Evolutionary conservation across 2,113 vertebrate genomes (phyloP).

Genomic region (Gadus macrocephalus): DNA sequence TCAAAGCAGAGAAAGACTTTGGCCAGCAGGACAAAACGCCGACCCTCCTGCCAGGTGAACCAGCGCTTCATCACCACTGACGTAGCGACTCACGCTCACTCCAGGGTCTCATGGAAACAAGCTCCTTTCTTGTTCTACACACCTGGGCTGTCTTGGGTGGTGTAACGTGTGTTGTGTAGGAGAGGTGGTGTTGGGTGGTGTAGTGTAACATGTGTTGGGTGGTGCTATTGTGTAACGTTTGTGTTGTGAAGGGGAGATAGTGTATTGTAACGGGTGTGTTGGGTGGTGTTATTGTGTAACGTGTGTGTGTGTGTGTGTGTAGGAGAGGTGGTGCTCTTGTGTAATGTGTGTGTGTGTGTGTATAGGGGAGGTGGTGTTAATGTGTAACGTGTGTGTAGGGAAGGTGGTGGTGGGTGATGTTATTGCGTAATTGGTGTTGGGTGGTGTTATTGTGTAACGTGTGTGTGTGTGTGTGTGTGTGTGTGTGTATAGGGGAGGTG

Average conservation of each 20-base stretch:
- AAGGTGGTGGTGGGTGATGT: too few relatives aligned
- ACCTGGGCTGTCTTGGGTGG: neutral
- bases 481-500: constrained; percentile 62
- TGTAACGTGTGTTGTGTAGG: constrained; percentile 41
- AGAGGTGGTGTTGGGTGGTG: constrained; percentile 83
- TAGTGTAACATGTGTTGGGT: too few relatives aligned
- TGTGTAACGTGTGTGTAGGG: neutral
- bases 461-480: neutral
- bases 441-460: constrained; percentile 62
- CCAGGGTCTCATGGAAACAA: neutral
- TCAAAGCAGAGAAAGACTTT: constrained; percentile 76
- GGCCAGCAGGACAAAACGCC: constrained; percentile 76
- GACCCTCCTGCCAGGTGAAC: constrained; percentile 79
- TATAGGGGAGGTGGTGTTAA: neutral
- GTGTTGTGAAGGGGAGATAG: constrained; percentile 67
- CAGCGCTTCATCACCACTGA: too few relatives aligned
- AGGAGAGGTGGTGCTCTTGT: neutral
- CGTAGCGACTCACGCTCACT: neutral
- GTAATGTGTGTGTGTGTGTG: neutral
- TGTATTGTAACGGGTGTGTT: constrained; percentile 75
- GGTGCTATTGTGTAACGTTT: neutral
- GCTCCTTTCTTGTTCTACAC: neutral
- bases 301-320: neutral
- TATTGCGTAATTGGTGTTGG: constrained; percentile 24
- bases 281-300: neutral